Conservation (phyloP, 2,888 invertebrate genomes). For the Lithophane leautieri region DNA sequence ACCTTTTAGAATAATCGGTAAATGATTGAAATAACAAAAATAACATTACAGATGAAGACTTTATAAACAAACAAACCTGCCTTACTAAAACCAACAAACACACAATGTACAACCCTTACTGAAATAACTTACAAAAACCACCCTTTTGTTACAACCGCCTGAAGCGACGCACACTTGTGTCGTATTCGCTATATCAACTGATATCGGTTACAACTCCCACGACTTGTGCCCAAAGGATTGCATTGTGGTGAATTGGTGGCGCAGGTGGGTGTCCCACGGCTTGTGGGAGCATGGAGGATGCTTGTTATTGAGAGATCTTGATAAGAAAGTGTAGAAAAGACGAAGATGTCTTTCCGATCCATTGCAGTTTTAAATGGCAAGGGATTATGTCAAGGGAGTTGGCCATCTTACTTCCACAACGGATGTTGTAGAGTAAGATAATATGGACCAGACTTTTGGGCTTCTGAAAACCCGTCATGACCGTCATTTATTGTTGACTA, state of each 20-base stretch:
- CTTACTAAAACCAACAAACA: constrained; percentile 12
- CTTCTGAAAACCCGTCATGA: too few relatives aligned
- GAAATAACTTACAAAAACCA: constrained; percentile 4
- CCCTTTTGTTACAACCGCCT: constrained; percentile 13
- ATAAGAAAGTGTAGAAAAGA: constrained; percentile 22
- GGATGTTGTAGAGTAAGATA: background rate
- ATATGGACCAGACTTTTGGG: background rate
- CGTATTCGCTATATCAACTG: constrained; percentile 13
- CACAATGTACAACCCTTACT: background rate
- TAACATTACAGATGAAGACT: background rate
- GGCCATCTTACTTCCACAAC: background rate
- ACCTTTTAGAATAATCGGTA: background rate
- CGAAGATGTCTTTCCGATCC: background rate
- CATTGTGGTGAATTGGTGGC: constrained; percentile 5
- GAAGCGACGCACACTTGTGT: constrained; percentile 35
- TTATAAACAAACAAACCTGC: background rate
- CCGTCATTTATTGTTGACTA: too few relatives aligned
- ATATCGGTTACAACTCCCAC: constrained; percentile 51
- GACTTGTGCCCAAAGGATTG: constrained; percentile 49
- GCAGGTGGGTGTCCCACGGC: constrained; percentile 56
- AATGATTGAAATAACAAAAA: background rate
- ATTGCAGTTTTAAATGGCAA: background rate
- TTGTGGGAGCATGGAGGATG: constrained; percentile 3
- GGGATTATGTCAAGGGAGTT: background rate
- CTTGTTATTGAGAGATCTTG: constrained; percentile 36